Base-by-base conservation (phyloP, 2,113 vertebrate species). In the Phodopus roborovskii region DNA sequence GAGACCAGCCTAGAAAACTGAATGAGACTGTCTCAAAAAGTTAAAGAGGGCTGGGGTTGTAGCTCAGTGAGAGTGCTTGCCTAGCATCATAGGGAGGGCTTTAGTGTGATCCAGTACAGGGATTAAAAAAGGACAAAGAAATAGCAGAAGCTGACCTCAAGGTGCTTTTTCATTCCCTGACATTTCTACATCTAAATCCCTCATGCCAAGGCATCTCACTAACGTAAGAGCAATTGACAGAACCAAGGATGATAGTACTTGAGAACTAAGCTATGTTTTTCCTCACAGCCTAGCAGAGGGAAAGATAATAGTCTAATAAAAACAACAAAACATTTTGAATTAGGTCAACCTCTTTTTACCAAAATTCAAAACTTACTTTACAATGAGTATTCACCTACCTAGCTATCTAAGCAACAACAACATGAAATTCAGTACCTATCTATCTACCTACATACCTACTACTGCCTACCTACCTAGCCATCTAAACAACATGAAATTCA, bases 311-410 rank as follows among this genome's bases (percentile, higher is more conserved):
- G 19, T 64, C 73, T 26, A 78, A 15, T 68, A 42, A 84, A 97
- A 95, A 94, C 66, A 95, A 48, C 90, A 94, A 88, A 97, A 81
- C 45, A 91, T 74, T 56, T 66, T 90, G 12, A 95, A 97, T 89
- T 48, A 94, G 78, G 64, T 84, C 64, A 96, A 91, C 22, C 42
- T 58, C 83, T 78, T 84, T 84, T 93, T 42, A 79, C 56, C 77
- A 92, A 94, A 97, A 95, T 53, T 42, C 26, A 48, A 86, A 53
- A 86, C 28, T 53, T 68, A 68, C 19, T 83, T 83, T 83, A 81
- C 58, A 53, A 83, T 36, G 48, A 39, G 3, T 39, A 79, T 56
- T 48, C 33, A 19, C 2, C 45, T 36, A 33, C 16, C 45, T 68
- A 36, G 5, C 68, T 70, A 36, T 17, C 33, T 13, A 56, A 56